Base-by-base conservation (phyloP, 1,140 invertebrate genomes). In the Trachymyrmex septentrionalis region DNA sequence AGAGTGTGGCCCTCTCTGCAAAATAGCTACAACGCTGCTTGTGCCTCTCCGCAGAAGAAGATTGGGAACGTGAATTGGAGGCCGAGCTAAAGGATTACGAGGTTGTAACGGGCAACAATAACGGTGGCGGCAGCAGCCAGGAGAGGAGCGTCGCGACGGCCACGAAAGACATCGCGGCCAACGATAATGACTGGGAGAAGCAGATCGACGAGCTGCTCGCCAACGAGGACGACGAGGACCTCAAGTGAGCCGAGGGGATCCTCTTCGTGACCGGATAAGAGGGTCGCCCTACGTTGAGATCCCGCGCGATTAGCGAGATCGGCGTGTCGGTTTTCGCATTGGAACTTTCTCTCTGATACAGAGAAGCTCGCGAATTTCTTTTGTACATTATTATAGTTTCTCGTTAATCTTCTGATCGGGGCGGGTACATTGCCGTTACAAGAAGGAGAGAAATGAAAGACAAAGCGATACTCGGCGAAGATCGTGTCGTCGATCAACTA, bases 11-110 rank as follows among this genome's bases (percentile, higher is more conserved):
- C 92, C 91, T 90, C 92, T 91, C 90, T 87, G 77, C 86, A 93
- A 95, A 94, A 92, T 91, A 94, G 92, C 92, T 94, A 93, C 92
- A 94, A 94, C 92, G 93, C 93, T 93, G 91, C 93, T 93, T 95
- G 93, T 95, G 91, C 93, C 93, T 95, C 94, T 91, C 93, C 92
- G 93, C 95, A 97, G 97, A 98, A 96, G 98, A 98, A 96, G 98
- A 98, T 96, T 98, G 98, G 98, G 98, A 99, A 96, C 97, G 98
- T 92, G 98, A 99, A 95, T 96, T 99, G 92, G 98, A 98, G 94
- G 97, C 98, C 69, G 98, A 99, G 96, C 96, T 99, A 87, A 98
- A 98, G 95, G 98, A 99, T 93, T 99, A 98, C 95, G 98, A 99
- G 94, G 97, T 99, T 80, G 97, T 99, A 24, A 92, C 94, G 7